phyloP scores from a whole-genome alignment of 1,140 invertebrate genomes.

The Eriocheir sinensis region DNA sequence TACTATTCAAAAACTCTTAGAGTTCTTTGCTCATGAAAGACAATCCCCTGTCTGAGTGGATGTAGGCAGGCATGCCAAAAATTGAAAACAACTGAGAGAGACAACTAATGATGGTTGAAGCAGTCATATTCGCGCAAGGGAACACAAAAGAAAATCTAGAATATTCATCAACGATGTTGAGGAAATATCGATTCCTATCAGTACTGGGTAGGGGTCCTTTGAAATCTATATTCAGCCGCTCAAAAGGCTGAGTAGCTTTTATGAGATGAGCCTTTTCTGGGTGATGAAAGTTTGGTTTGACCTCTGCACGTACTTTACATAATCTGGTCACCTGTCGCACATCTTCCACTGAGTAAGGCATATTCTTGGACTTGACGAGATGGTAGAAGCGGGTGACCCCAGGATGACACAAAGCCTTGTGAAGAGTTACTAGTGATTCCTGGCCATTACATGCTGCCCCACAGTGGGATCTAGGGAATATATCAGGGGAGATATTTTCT shows the following conservation, averaged over 20 bases:
- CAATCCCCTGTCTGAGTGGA: slow-evolving; percentile 79
- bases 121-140: slow-evolving; percentile 13
- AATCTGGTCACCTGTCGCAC: background rate
- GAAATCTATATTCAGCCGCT: background rate
- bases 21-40: slow-evolving; percentile 78
- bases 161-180: background rate
- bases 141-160: background rate
- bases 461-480: background rate
- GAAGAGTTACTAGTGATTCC: background rate
- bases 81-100: slow-evolving; percentile 67
- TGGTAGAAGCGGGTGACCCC: background rate
- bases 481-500: background rate
- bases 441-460: background rate
- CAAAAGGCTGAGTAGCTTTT: background rate
- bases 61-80: slow-evolving; percentile 79
- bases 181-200: background rate
- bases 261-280: background rate
- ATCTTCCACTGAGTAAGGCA: background rate
- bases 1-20: slow-evolving; percentile 59
- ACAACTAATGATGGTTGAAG: slow-evolving; percentile 27
- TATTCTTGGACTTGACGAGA: background rate
- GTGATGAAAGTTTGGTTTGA: background rate
- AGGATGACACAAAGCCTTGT: background rate
- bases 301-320: background rate
- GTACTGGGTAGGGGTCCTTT: background rate